phyloP scores from a whole-genome alignment of 2,113 vertebrate genomes.

The Laticauda laticaudata region DNA sequence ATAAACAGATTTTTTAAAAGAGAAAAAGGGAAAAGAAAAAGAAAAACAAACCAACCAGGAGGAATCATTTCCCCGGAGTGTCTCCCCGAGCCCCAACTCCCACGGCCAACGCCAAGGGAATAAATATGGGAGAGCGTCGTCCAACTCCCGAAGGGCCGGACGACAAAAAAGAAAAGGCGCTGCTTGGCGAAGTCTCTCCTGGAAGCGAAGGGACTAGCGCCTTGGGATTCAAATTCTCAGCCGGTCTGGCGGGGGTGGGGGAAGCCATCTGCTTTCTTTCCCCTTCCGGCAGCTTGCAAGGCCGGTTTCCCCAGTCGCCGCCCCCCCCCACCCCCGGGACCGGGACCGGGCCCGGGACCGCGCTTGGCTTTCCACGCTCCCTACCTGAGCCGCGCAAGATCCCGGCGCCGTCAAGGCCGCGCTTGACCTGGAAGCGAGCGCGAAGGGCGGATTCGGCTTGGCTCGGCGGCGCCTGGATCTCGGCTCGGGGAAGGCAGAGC shows the following conservation, averaged over 20 bases:
- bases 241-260: background rate
- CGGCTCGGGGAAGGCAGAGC: too few species aligned
- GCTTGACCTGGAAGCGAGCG: background rate
- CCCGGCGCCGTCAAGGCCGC: background rate
- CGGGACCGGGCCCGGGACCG: background rate
- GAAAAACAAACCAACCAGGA: background rate
- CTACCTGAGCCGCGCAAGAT: background rate
- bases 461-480: background rate
- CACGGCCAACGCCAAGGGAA: background rate
- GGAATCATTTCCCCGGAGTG: background rate
- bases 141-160: too few species aligned
- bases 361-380: background rate
- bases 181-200: too few species aligned
- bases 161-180: too few species aligned
- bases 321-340: background rate
- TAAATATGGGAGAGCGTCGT: background rate
- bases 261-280: background rate
- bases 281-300: background rate
- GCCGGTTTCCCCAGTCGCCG: background rate
- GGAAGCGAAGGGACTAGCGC: background rate
- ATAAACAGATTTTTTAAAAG: background rate
- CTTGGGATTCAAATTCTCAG: background rate
- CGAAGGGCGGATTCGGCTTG: too few species aligned
- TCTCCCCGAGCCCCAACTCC: background rate
- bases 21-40: too few species aligned